A percentile compares a stretch with the other conserved stretches of the same genome.
These are phyloP conservation scores for Hetaerina titia DNA, from an alignment of 2,888 invertebrate genomes.

Conservation along the genomic window DNA sequence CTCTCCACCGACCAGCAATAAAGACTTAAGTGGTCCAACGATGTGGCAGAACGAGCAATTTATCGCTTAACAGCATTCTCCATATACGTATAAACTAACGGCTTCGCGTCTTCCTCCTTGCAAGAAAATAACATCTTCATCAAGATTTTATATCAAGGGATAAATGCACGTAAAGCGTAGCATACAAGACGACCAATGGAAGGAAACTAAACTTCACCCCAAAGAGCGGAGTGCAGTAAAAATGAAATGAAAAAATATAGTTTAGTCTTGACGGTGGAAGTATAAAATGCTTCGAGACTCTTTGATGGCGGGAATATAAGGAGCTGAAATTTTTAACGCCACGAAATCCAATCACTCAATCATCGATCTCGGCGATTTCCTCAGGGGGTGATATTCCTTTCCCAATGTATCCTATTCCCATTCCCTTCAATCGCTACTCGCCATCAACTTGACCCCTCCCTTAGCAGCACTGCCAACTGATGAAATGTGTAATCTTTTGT, in stretches of 20 bases:
- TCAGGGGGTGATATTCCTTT: background rate
- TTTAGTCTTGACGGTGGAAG: background rate
- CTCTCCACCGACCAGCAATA: background rate
- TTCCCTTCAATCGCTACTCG: no score
- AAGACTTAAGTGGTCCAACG: conserved; percentile 50
- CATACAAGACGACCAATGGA: background rate
- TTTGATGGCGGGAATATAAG: conserved; percentile 25
- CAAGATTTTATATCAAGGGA: background rate
- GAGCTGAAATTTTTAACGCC: conserved; percentile 49
- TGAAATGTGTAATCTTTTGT: no score
- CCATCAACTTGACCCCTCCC: no score
- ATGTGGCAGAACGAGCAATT: background rate
- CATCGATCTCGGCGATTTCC: conserved; percentile 23
- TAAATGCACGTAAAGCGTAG: background rate
- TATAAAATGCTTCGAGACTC: background rate
- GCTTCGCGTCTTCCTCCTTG: background rate
- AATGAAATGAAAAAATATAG: background rate
- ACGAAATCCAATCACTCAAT: conserved; percentile 39
- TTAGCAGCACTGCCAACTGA: no score
- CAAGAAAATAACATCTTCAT: conserved; percentile 48
- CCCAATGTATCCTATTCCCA: no score
- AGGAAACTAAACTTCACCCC: background rate
- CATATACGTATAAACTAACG: background rate
- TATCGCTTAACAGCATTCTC: background rate
- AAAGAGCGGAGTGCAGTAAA: background rate